Evolutionary conservation across 2,888 invertebrate genomes (phyloP).

Genomic region (Agrotis exclamationis): DNA sequence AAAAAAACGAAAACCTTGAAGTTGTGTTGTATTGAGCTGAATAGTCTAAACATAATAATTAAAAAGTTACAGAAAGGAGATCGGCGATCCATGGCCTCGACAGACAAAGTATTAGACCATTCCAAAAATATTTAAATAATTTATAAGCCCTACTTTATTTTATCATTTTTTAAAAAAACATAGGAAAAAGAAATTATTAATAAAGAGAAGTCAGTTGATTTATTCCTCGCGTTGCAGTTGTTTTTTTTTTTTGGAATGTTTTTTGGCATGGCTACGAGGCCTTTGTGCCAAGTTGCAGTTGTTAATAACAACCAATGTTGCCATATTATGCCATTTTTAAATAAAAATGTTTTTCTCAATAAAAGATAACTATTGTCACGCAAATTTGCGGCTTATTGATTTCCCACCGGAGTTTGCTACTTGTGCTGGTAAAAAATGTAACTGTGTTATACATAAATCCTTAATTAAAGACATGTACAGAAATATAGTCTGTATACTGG

Average conservation of each 20-base stretch:
- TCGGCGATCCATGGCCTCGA: neutral
- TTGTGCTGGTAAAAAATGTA: no score
- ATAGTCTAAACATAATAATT: no score
- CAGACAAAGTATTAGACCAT: conserved; percentile 4
- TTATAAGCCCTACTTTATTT: neutral
- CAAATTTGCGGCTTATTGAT: no score
- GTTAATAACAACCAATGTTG: neutral
- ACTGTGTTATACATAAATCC: no score
- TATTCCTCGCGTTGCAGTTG: neutral
- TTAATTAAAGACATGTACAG: no score
- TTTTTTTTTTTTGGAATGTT: neutral
- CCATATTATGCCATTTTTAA: neutral
- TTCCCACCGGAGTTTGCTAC: no score
- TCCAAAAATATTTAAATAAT: neutral
- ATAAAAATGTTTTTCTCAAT: neutral
- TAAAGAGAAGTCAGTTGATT: neutral
- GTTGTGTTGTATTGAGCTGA: no score
- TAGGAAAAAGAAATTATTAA: neutral
- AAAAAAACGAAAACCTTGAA: no score
- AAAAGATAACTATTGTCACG: no score
- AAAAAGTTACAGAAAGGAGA: no score
- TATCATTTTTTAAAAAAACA: neutral
- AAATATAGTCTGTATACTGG: no score
- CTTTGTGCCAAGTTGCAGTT: neutral
- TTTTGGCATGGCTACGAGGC: no score